Evolutionary conservation across 92 coral and sea anemone species (phyloP), one percentile per base, ranked within the genome.

Genomic region (Epizoanthus rinbou): DNA sequence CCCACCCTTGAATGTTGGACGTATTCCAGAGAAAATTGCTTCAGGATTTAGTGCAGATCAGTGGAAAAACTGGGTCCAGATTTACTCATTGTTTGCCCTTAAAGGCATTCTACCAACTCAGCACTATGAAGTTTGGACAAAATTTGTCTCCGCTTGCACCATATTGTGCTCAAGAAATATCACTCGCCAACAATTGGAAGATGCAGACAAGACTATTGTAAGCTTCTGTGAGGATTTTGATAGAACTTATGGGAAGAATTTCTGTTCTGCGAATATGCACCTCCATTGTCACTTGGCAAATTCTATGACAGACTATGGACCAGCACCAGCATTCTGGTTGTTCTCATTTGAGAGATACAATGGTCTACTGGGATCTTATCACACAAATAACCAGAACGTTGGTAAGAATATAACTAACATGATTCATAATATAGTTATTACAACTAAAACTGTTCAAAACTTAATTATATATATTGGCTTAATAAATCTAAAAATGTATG

Each of bases 181-280:
- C 64, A 85, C 89, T 5, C 52, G 18, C 23, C 82, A 79, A 57
- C 74, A 89, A 8, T 72, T 83, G 15, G 28, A 23, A 47, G 35
- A 85, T 8, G 93, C 88, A 3, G 91, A 90, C 47, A 39, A 39
- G 4, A 82, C 75, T 22, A 80, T 87, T 13, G 25, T 87, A 24
- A 25, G 33, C 17, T 87, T 90, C 73, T 90, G 88, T 63, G 57
- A 75, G 41, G 39, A 23, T 24, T 86, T 86, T 82, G 90, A 89
- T 57, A 35, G 39, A 13, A 25, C 84, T 5, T 87, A 75, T 84
- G 91, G 93, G 4, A 84, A 73, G 35, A 69, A 81, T 2, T 43
- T 7, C 8, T 75, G 87, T 6, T 87, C 93, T 41, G 91, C 94
- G 11, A 91, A 91, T 45, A 85, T 88, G 87, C 92, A 89, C 69